A percentile compares a stretch with the other conserved stretches of the same genome.
Conservation (phyloP, 2,888 invertebrate species). For the Brachyptera risi region DNA sequence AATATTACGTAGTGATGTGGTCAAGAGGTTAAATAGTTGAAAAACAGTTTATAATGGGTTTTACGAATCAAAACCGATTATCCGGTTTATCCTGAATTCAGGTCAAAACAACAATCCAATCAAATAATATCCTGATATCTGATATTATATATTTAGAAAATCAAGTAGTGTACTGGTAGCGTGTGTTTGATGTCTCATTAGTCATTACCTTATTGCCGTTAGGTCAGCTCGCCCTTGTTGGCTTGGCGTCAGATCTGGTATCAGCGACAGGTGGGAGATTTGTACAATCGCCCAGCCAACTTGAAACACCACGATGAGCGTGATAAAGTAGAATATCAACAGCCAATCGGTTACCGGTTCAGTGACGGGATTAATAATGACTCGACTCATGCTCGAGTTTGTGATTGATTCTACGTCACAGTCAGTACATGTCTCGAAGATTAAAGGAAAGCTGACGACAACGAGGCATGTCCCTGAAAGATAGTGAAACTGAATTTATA, state of each 20-base stretch:
- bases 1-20: too few species aligned
- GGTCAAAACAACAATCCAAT: too few species aligned
- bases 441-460: constrained; percentile 69
- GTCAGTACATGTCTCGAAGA: constrained; percentile 68
- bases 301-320: constrained; percentile 72
- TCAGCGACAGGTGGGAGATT: constrained; percentile 88
- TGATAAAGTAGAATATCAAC: constrained; percentile 46
- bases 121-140: too few species aligned
- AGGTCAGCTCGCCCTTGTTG: constrained; percentile 69
- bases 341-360: constrained; percentile 36
- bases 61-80: too few species aligned
- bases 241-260: constrained; percentile 71
- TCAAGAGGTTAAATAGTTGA: too few species aligned
- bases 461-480: constrained; percentile 61
- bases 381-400: constrained; percentile 34
- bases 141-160: too few species aligned
- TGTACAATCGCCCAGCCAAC: constrained; percentile 93
- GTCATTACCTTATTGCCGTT: constrained; percentile 75
- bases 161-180: too few species aligned
- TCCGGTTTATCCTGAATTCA: too few species aligned
- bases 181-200: too few species aligned
- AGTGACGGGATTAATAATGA: background rate
- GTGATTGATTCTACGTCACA: constrained; percentile 44
- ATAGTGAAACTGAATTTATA: constrained; percentile 23
- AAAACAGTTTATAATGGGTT: too few species aligned